phyloP scores from a whole-genome alignment of 64 coral and sea anemone species.

The Anthopleura sola region DNA sequence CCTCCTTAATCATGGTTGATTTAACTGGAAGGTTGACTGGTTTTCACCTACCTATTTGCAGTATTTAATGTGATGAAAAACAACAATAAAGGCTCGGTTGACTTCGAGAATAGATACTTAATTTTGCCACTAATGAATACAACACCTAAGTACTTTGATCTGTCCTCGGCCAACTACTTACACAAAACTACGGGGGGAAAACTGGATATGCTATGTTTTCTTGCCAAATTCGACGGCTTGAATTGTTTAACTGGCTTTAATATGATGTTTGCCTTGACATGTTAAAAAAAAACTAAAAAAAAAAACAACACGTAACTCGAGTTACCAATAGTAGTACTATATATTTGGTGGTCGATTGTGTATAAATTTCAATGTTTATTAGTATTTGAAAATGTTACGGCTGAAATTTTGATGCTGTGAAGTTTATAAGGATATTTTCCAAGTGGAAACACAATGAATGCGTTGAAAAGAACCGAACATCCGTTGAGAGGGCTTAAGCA shows the following conservation, averaged over 20 bases:
- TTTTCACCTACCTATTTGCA: neutral
- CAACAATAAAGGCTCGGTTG: neutral
- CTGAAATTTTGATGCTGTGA: neutral
- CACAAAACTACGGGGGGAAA: neutral
- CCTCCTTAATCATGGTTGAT: no score
- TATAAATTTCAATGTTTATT: slow-evolving; percentile 4
- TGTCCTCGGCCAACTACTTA: slow-evolving; percentile 7
- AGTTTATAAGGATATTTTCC: slow-evolving; percentile 11
- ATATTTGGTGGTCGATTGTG: neutral
- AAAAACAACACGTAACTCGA: neutral
- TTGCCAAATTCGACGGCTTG: neutral
- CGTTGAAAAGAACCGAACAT: slow-evolving; percentile 2
- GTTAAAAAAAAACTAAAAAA: no score
- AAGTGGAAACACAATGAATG: neutral
- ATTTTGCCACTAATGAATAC: neutral
- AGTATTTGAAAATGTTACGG: neutral
- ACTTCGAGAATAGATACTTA: slow-evolving; percentile 9
- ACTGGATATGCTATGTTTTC: neutral
- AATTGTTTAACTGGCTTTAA: neutral
- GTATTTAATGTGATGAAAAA: neutral
- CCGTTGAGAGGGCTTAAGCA: slow-evolving; percentile 14
- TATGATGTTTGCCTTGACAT: neutral
- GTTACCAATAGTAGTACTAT: neutral
- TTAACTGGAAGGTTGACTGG: no score
- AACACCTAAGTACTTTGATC: neutral